phyloP scores from a whole-genome alignment of 2,797 vertebrate genomes.

The Sphaeramia orbicularis region DNA sequence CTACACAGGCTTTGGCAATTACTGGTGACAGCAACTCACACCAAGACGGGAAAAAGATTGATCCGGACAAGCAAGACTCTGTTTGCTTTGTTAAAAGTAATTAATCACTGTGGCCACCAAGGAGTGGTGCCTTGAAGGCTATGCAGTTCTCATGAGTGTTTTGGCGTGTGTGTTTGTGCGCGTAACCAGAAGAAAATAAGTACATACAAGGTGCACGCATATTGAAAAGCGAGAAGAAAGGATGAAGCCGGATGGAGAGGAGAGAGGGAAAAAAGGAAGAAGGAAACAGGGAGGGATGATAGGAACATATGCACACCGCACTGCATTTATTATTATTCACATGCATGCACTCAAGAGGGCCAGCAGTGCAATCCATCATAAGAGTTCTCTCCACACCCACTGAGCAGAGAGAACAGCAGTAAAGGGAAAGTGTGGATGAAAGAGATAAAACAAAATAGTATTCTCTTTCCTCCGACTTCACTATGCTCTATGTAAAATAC shows the following conservation, averaged over 20 bases:
- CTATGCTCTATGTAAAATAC: constrained; percentile 33
- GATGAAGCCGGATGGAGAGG: constrained; percentile 1
- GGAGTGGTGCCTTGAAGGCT: constrained; percentile 64
- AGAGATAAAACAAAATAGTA: constrained; percentile 21
- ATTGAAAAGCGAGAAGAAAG: constrained; percentile 35
- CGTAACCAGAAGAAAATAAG: constrained; percentile 43
- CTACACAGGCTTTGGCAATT: constrained; percentile 78
- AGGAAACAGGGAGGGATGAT: constrained; percentile 29
- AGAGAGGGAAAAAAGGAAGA: constrained; percentile 17
- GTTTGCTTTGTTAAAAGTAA: constrained; percentile 85
- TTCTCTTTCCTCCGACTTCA: constrained; percentile 47
- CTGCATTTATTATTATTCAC: constrained; percentile 74
- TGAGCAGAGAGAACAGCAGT: constrained; percentile 44
- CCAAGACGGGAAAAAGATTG: constrained; percentile 71
- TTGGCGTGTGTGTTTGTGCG: constrained; percentile 18
- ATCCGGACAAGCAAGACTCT: constrained; percentile 79
- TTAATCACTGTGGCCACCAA: constrained; percentile 77
- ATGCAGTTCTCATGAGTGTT: constrained; percentile 46
- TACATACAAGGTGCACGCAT: constrained; percentile 13
- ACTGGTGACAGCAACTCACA: constrained; percentile 68
- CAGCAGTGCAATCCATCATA: constrained; percentile 72
- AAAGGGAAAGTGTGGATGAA: constrained; percentile 28
- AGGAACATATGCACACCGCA: constrained; percentile 51
- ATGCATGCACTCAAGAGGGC: constrained; percentile 62
- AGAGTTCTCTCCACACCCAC: constrained; percentile 61